Conservation (phyloP, 2,888 invertebrate genomes). For the Gari tellinella region DNA sequence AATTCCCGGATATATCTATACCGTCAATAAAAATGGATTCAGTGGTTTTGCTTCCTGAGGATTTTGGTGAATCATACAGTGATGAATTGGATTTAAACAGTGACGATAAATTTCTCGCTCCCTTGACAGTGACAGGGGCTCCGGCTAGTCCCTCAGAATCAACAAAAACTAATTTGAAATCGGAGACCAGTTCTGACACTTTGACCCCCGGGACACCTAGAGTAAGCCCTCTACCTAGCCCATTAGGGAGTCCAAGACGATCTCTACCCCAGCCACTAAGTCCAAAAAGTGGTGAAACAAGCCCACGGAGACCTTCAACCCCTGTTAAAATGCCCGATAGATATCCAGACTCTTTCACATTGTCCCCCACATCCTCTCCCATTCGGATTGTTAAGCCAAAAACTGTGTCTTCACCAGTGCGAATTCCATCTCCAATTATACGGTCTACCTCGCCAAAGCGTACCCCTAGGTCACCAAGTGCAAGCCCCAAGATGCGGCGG, state of each 20-base stretch:
- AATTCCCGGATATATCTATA: conserved; percentile 65
- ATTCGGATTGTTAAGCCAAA: conserved; percentile 69
- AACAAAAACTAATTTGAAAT: conserved; percentile 67
- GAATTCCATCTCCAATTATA: conserved; percentile 71
- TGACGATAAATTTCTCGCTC: conserved; percentile 64
- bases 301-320: conserved; percentile 72
- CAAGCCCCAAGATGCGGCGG: conserved; percentile 80
- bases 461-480: conserved; percentile 72
- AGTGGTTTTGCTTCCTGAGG: conserved; percentile 67
- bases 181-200: conserved; percentile 81
- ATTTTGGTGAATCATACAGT: conserved; percentile 70
- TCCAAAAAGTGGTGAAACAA: conserved; percentile 66
- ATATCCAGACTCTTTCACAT: conserved; percentile 63
- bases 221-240: conserved; percentile 80
- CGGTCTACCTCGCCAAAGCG: conserved; percentile 67
- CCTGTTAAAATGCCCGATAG: conserved; percentile 71
- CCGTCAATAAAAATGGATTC: conserved; percentile 75
- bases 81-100: conserved; percentile 68
- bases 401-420: conserved; percentile 69
- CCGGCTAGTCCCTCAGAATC: conserved; percentile 74
- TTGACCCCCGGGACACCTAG: conserved; percentile 80
- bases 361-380: conserved; percentile 78
- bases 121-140: conserved; percentile 46
- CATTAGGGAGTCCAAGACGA: conserved; percentile 74
- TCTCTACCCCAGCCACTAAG: conserved; percentile 65